Evolutionary conservation across 2,113 vertebrate genomes (phyloP).

Genomic region (Gasterosteus aculeatus): DNA sequence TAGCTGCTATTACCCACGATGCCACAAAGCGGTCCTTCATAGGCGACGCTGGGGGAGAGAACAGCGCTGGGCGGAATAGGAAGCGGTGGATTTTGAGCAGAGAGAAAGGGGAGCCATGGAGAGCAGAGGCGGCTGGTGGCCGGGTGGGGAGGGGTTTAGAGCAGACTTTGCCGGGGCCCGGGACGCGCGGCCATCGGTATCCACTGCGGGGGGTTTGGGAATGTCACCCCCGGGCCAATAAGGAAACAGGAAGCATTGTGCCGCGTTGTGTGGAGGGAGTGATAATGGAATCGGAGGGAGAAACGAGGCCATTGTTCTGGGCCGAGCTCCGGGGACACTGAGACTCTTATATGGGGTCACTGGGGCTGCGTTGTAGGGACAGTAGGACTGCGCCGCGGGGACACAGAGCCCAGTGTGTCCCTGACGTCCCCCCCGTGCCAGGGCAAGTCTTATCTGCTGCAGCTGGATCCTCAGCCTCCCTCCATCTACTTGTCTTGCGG

Average conservation of each 20-base stretch:
- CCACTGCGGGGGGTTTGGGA: conserved; percentile 71
- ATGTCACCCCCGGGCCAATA: conserved; percentile 71
- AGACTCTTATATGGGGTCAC: conserved; percentile 74
- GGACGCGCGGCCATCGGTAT: conserved; percentile 57
- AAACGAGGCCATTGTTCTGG: conserved; percentile 72
- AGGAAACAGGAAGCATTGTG: conserved; percentile 74
- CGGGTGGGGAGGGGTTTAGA: conserved; percentile 25
- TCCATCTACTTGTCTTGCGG: conserved; percentile 35
- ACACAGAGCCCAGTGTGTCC: conserved; percentile 73
- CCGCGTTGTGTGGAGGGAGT: conserved; percentile 63
- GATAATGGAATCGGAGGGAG: conserved; percentile 73
- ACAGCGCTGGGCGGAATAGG: conserved; percentile 52
- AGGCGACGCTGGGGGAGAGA: conserved; percentile 14
- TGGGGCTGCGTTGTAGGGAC: conserved; percentile 74
- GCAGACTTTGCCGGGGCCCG: conserved; percentile 36
- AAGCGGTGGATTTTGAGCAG: conserved; percentile 37
- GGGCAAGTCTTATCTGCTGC: conserved; percentile 56
- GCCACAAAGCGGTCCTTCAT: conserved; percentile 49
- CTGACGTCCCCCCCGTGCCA: conserved; percentile 67
- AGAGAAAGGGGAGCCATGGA: conserved; percentile 38
- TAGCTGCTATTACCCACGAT: conserved; percentile 24
- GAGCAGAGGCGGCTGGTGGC: conserved; percentile 57
- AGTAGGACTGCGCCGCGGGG: conserved; percentile 69
- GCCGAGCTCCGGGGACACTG: conserved; percentile 67
- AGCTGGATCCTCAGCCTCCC: conserved; percentile 65